Percentiles rank a stretch among this genome's conserved stretches.
Conservation (phyloP, 2,888 invertebrate genomes). For the Ennomos quercinarius region DNA sequence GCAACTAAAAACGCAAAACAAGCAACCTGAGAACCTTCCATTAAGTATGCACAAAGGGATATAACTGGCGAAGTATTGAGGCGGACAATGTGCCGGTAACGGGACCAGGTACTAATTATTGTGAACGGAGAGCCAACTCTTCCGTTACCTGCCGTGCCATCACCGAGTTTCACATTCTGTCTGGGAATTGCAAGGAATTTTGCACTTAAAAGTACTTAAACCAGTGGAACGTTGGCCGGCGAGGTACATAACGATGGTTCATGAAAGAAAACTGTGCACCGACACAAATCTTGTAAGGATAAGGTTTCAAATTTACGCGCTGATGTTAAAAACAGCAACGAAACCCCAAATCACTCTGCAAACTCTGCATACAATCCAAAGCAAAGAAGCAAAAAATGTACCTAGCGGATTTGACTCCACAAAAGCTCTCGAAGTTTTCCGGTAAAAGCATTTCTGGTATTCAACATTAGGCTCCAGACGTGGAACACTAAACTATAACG, state of each 20-base stretch:
- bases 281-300: constrained; percentile 12
- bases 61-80: constrained; percentile 70
- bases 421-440: constrained; percentile 51
- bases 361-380: constrained; percentile 12
- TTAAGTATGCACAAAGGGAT: constrained; percentile 75
- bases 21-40: constrained; percentile 69
- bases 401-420: constrained; percentile 51
- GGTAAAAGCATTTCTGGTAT: constrained; percentile 51
- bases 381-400: constrained; percentile 43
- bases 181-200: constrained; percentile 44
- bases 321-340: constrained; percentile 21
- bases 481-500: constrained; percentile 56
- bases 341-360: constrained; percentile 25
- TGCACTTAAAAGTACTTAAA: constrained; percentile 21
- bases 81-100: constrained; percentile 79
- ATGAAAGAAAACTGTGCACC: too few relatives aligned
- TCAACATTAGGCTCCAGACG: constrained; percentile 45
- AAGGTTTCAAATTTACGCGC: constrained; percentile 21
- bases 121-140: constrained; percentile 73
- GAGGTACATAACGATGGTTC: too few relatives aligned
- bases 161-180: constrained; percentile 46
- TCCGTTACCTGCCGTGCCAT: constrained; percentile 67
- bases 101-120: constrained; percentile 77
- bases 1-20: constrained; percentile 63
- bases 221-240: too few relatives aligned